These are phyloP conservation scores for Bostrychus sinensis DNA, from an alignment of 2,113 vertebrate genomes.

Conservation along the genomic window DNA sequence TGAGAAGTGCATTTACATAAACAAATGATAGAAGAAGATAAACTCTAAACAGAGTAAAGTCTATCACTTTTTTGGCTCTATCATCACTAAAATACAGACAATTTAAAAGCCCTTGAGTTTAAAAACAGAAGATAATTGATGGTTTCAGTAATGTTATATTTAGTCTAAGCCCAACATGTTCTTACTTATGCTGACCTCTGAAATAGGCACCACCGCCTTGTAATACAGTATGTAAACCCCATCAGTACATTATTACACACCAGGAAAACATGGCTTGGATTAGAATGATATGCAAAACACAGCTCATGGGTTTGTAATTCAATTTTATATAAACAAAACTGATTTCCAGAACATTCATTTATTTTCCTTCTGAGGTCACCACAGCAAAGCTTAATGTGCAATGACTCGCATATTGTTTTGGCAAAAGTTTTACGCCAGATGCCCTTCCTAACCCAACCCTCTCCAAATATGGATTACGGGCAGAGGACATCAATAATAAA, in stretches of 20 bases:
- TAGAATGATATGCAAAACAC: conserved; percentile 14
- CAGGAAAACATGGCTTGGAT: neutral
- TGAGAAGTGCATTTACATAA: conserved; percentile 39
- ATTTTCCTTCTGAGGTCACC: no score
- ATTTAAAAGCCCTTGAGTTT: conserved; percentile 22
- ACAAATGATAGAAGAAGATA: conserved; percentile 38
- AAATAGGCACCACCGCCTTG: conserved; percentile 28
- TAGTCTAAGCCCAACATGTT: conserved; percentile 48
- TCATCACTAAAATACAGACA: conserved; percentile 8
- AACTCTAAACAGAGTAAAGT: neutral
- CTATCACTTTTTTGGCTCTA: neutral
- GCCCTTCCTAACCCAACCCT: no score
- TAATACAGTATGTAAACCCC: conserved; percentile 18
- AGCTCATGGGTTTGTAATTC: neutral
- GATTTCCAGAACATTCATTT: no score
- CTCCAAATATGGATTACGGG: no score
- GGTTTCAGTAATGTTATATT: conserved; percentile 57
- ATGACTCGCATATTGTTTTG: no score
- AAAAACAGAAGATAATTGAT: conserved; percentile 63
- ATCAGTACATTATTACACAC: conserved; percentile 12
- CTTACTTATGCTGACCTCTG: conserved; percentile 24
- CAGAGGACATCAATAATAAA: no score
- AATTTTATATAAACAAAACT: no score
- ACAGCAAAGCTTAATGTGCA: no score
- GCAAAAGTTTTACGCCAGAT: no score